A percentile compares a stretch with the other conserved stretches of the same genome.
These are phyloP conservation scores for Tetragonisca angustula DNA, from an alignment of 2,888 invertebrate species.

Conservation along the genomic window DNA sequence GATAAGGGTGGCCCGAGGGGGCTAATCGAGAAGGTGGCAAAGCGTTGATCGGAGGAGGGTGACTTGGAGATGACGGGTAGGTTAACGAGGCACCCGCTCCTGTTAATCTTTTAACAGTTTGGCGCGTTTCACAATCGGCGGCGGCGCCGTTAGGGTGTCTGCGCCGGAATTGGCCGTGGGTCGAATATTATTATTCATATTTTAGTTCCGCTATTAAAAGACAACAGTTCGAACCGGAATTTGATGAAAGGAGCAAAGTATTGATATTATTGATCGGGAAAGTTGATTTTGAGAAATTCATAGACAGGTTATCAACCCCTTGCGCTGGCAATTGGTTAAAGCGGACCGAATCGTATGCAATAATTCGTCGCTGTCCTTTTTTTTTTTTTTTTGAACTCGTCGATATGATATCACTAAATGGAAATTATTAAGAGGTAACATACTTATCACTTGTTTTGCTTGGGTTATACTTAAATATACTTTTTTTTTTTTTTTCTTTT, in stretches of 20 bases:
- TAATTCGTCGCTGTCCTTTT: no score
- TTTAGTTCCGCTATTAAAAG: background rate
- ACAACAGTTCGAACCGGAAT: background rate
- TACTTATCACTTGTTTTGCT: no score
- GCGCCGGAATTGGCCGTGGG: no score
- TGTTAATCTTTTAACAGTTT: constrained; percentile 1
- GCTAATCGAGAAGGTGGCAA: background rate
- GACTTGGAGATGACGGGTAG: background rate
- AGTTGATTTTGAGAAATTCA: background rate
- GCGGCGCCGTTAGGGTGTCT: background rate
- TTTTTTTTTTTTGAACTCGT: no score
- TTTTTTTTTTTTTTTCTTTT: no score
- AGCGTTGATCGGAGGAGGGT: constrained; percentile 18
- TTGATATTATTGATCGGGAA: background rate
- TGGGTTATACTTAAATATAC: no score
- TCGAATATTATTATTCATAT: no score
- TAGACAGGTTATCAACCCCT: background rate
- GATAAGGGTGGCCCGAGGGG: background rate
- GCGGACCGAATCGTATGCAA: no score
- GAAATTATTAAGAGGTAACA: no score
- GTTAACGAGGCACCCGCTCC: background rate
- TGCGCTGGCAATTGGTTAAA: no score
- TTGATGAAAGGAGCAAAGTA: background rate
- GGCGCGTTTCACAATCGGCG: background rate
- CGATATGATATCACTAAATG: no score